Evolutionary conservation across 2,797 vertebrate genomes (phyloP).

Genomic region (Melanotaenia nigrans): DNA sequence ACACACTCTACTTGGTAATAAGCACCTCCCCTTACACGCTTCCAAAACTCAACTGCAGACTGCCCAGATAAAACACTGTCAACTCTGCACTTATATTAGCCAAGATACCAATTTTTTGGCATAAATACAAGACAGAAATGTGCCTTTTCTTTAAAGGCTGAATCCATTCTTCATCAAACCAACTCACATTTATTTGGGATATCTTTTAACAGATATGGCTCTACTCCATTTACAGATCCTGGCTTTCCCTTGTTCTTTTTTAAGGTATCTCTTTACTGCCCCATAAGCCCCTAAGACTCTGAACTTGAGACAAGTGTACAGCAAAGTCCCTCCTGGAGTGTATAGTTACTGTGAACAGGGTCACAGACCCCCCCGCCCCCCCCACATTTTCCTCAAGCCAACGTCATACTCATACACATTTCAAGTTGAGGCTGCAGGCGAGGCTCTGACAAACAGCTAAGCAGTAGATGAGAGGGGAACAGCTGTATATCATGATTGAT

Average conservation of each 20-base stretch:
- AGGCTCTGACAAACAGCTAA: slow-evolving; percentile 43
- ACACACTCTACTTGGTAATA: slow-evolving; percentile 26
- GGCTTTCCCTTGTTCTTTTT: slow-evolving; percentile 30
- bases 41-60: slow-evolving; percentile 39
- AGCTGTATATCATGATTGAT: slow-evolving; percentile 66
- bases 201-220: slow-evolving; percentile 3
- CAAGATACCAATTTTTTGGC: neutral
- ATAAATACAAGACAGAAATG: slow-evolving; percentile 1
- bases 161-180: neutral
- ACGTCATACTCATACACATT: slow-evolving; percentile 49
- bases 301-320: slow-evolving; percentile 72
- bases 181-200: neutral
- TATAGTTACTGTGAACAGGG: slow-evolving; percentile 67
- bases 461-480: slow-evolving; percentile 54
- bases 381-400: slow-evolving; percentile 14
- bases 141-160: neutral
- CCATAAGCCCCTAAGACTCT: slow-evolving; percentile 38
- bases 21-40: slow-evolving; percentile 45
- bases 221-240: neutral
- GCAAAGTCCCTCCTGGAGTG: slow-evolving; percentile 62
- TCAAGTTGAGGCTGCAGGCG: slow-evolving; percentile 47
- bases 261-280: slow-evolving; percentile 28
- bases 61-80: slow-evolving; percentile 34
- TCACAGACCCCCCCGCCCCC: slow-evolving; percentile 37
- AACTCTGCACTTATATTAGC: slow-evolving; percentile 14